phyloP scores from a whole-genome alignment of 2,113 vertebrate genomes.

The Corythoichthys haematopterus region DNA sequence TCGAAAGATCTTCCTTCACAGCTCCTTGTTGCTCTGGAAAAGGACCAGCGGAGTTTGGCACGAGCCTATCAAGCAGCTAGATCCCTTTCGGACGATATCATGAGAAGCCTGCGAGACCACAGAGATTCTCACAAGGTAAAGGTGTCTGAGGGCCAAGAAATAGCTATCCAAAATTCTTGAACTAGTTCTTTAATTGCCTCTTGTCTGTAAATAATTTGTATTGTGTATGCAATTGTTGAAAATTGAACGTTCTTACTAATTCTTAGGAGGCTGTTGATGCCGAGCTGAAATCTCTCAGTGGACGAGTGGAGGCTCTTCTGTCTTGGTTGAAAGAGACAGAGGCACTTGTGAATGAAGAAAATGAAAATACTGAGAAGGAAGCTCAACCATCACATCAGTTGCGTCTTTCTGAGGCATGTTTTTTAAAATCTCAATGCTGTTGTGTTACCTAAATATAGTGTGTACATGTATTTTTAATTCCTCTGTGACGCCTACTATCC shows the following conservation, averaged over 20 bases:
- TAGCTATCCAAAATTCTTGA: too few relatives aligned
- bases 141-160: not conserved
- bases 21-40: conserved; percentile 85
- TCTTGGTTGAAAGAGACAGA: conserved; percentile 72
- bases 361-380: conserved; percentile 21
- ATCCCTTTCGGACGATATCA: conserved; percentile 66
- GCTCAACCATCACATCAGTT: conserved; percentile 61
- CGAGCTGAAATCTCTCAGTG: conserved; percentile 65
- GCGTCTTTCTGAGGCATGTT: conserved; percentile 70
- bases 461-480: not conserved
- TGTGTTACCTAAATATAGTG: not conserved
- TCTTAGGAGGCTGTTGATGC: conserved; percentile 62
- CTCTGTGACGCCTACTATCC: not conserved
- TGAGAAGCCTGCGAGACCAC: conserved; percentile 70
- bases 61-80: conserved; percentile 78
- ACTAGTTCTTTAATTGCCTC: too few relatives aligned
- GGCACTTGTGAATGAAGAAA: conserved; percentile 38
- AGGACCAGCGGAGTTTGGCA: conserved; percentile 84
- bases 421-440: not conserved
- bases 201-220: not conserved
- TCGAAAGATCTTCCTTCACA: conserved; percentile 83
- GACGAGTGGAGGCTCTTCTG: conserved; percentile 72
- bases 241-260: not conserved
- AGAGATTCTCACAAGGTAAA: conserved; percentile 77
- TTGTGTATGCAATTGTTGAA: not conserved